A percentile compares a stretch with the other conserved stretches of the same genome.
Conservation (phyloP, 2,113 vertebrate species). For the Hoplias malabaricus region DNA sequence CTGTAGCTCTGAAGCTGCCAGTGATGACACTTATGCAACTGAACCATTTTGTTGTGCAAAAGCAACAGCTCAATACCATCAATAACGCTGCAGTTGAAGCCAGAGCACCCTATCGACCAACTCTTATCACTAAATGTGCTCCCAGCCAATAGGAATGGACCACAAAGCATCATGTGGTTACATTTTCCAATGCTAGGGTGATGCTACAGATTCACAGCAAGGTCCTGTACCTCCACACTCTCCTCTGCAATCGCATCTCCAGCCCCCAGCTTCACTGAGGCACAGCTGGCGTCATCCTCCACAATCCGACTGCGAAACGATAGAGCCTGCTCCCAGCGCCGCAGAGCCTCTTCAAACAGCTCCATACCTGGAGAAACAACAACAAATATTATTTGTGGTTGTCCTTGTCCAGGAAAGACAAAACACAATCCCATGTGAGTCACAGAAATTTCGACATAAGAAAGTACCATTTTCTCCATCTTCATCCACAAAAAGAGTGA, state of each 20-base stretch:
- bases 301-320: conserved; percentile 84
- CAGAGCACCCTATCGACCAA: neutral
- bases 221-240: conserved; percentile 80
- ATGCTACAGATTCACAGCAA: neutral
- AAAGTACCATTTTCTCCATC: too few relatives aligned
- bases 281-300: conserved; percentile 83
- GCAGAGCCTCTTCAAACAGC: conserved; percentile 91
- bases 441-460: too few relatives aligned
- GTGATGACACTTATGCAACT: neutral
- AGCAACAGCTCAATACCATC: neutral
- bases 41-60: neutral
- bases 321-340: conserved; percentile 92
- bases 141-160: neutral
- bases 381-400: neutral
- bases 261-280: conserved; percentile 83
- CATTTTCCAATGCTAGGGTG: neutral
- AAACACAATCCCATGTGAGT: too few relatives aligned
- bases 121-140: neutral
- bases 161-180: neutral
- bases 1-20: neutral
- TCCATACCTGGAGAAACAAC: conserved; percentile 83
- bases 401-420: too few relatives aligned
- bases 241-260: conserved; percentile 92
- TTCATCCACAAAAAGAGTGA: too few relatives aligned
- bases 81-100: neutral